Base-by-base conservation (phyloP, 2,888 invertebrate genomes). In the Dicycla oo region DNA sequence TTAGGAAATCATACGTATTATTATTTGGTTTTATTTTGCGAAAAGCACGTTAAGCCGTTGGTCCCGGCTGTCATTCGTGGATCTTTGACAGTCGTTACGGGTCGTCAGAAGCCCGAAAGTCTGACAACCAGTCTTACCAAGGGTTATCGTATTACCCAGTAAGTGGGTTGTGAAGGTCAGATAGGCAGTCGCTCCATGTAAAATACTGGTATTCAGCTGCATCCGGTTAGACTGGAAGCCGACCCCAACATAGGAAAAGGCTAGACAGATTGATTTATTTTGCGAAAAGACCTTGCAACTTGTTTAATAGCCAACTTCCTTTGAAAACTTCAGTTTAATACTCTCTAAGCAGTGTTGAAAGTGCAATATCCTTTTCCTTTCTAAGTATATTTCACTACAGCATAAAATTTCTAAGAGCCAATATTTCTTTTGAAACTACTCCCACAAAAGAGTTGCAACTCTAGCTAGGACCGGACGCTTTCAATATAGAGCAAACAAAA, bases 401-500 rank as follows among this genome's bases (percentile, higher is more conserved):
- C 23, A 69, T 43, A 60, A 34, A 60, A 54, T 43, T 57, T 20
- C 38, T n/a, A 40, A 54, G 2, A 58, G 7, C 20, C 26, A 51
- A 63, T 69, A 64, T 67, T 75, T 61, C 53, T 67, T 64, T 54
- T 20, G 7, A 56, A 66, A 64, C 30, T 53, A 53, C n/a, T 30
- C 3, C 23, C 18, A 62, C 64, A 49, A 65, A 69, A 69, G 72
- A 45, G 63, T 71, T 63, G 26, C 56, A 65, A 73, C 68, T 61
- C 51, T 47, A 58, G 57, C 68, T 45, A 57, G 56, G 23, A 63
- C 70, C 69, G 70, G 69, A 78, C 80, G 80, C 47, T 75, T 73
- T 80, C 81, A 82, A 82, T 84, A 82, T 61, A 80, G n/a, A 38
- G 61, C 69, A 81, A 80, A 83, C 79, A 86, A 73, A 69, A 80